Evolutionary conservation across 2,888 invertebrate genomes (phyloP), one percentile per base, ranked within the genome.

Genomic region (Euplexia lucipara): DNA sequence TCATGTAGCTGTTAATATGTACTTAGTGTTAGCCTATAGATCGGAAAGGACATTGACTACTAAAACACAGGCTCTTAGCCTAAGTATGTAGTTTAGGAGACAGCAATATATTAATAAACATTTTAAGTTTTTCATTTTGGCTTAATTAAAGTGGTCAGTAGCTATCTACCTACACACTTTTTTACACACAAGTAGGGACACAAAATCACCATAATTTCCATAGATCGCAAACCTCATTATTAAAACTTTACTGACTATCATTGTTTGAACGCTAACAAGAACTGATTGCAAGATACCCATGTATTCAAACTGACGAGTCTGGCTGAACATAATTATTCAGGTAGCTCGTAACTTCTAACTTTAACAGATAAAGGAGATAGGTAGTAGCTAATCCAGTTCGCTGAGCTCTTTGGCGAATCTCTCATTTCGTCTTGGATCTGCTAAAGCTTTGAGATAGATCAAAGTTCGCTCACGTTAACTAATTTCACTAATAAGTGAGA

Each of bases 351-450:
- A 58, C 49, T 58, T 14, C 22, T 53, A 64, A 68, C 51, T 68
- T 64, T 44, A 18, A 32, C 37, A 35, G 72, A 42, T 64, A 62
- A 39, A 62, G 42, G 14, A 61, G 63, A 64, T 75, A 61, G 63
- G 61, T 75, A 54, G 57, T 68, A 42, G 20, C 39, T 68, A 69
- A 75, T 75, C 52, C 61, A 53, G 54, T 69, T 75, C 61, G 52
- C 18, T 75, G 64, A 61, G 61, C 68, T 44, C 44, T 70, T 52
- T 63, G 48, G 48, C 30, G 26, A 58, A 54, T 60, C 57, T 53
- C 68, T 60, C 53, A 59, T 73, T 64, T 58, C 26, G 42, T 12
- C 42, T 63, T 47, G 52, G 51, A 56, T 74, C 58, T 65, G 42
- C 37, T 63, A 30, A 49, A 62, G 51, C 62, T 75, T 66, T 60